Conservation (phyloP, 1,140 invertebrate species). For the Aphis craccivora region DNA sequence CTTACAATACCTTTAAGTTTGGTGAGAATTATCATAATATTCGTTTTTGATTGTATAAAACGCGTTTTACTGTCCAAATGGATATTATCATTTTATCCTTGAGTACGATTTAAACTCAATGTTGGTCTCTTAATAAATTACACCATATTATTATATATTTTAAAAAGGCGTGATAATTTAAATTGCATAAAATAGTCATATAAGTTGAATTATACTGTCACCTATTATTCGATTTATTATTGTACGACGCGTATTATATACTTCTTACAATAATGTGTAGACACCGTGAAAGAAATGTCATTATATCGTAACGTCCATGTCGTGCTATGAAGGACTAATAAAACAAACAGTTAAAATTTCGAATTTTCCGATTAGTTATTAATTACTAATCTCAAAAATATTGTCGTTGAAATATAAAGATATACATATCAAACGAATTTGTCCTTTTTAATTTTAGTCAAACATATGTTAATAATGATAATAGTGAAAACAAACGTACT, state of each 20-base stretch:
- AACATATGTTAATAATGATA: neutral
- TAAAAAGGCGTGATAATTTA: neutral
- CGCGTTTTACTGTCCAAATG: neutral
- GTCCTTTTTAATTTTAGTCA: neutral
- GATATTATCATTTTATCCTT: neutral
- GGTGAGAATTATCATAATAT: neutral
- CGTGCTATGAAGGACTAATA: neutral
- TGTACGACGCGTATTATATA: neutral
- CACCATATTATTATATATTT: neutral
- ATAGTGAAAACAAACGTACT: neutral
- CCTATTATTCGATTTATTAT: neutral
- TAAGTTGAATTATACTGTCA: neutral
- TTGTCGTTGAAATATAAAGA: neutral
- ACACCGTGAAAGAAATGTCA: neutral
- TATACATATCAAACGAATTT: neutral
- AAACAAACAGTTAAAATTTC: too few relatives aligned
- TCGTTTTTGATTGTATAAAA: neutral
- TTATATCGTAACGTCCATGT: neutral
- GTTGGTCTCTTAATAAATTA: neutral
- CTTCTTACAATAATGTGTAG: neutral
- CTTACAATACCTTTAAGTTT: neutral
- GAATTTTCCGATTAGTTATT: neutral
- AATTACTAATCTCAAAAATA: neutral
- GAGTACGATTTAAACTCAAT: neutral
- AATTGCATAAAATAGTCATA: slow-evolving; percentile 7